Percentiles rank a stretch among this genome's conserved stretches.
Evolutionary conservation across 1,140 invertebrate species (phyloP).

Genomic region (Drosophila busckii): DNA sequence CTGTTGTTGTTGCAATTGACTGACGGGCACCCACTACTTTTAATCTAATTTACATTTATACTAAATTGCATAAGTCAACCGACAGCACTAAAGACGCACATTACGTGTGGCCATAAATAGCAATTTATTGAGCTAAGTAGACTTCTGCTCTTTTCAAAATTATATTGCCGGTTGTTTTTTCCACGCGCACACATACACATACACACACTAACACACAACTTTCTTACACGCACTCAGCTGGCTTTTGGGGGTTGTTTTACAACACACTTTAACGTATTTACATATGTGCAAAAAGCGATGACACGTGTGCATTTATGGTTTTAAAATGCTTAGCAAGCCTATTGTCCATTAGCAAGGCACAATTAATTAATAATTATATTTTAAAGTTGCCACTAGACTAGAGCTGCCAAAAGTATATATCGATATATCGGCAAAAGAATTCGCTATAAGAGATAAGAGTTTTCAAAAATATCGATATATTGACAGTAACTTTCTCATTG

Average conservation of each 20-base stretch:
- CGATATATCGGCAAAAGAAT: too few relatives aligned
- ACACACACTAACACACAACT: not conserved
- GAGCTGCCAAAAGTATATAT: slow-evolving; percentile 3
- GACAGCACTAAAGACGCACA: slow-evolving; percentile 17
- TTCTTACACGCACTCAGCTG: slow-evolving; percentile 11
- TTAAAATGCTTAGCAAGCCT: too few relatives aligned
- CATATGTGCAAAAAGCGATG: not conserved
- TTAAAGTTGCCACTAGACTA: slow-evolving; percentile 1
- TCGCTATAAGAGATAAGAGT: not conserved
- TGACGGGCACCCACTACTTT: slow-evolving; percentile 19
- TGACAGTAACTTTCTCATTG: not conserved
- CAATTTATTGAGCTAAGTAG: slow-evolving; percentile 12
- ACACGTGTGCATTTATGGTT: not conserved
- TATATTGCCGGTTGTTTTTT: slow-evolving; percentile 47
- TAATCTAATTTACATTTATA: slow-evolving; percentile 29
- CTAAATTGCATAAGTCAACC: too few relatives aligned
- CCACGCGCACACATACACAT: slow-evolving; percentile 27
- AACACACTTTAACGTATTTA: slow-evolving; percentile 26
- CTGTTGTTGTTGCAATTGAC: slow-evolving; percentile 17
- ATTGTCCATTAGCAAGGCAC: too few relatives aligned
- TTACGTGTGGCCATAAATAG: slow-evolving; percentile 6
- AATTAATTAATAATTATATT: slow-evolving; percentile 15
- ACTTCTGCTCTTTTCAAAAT: slow-evolving; percentile 38
- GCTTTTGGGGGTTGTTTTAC: slow-evolving; percentile 40
- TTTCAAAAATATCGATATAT: slow-evolving; percentile 3